Evolutionary conservation across 2,888 invertebrate species (phyloP).

Genomic region (Heliconius cydno): DNA sequence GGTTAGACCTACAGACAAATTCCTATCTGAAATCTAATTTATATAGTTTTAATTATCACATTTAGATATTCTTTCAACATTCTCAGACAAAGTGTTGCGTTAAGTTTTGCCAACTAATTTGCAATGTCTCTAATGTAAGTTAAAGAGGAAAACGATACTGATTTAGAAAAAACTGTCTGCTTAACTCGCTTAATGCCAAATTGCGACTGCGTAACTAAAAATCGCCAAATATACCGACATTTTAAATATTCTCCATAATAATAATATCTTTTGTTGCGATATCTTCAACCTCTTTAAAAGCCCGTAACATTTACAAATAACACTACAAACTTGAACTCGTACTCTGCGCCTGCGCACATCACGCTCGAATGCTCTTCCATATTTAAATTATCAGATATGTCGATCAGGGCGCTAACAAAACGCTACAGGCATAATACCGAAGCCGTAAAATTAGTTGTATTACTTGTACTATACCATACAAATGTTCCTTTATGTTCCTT

Average conservation of each 20-base stretch:
- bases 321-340: neutral
- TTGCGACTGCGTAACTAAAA: neutral
- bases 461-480: conserved; percentile 59
- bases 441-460: conserved; percentile 69
- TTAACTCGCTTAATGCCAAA: neutral
- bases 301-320: conserved; percentile 10
- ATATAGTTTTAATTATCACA: too few relatives aligned
- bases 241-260: neutral
- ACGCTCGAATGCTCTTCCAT: conserved; percentile 73
- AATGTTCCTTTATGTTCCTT: conserved; percentile 62
- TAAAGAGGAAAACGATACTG: neutral
- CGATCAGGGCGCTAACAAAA: conserved; percentile 74
- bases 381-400: conserved; percentile 81
- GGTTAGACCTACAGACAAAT: too few relatives aligned
- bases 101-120: neutral
- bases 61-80: too few relatives aligned
- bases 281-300: neutral
- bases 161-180: neutral
- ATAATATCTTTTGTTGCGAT: neutral
- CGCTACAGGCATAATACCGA: conserved; percentile 53
- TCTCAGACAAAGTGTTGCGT: neutral
- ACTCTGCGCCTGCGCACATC: conserved; percentile 56
- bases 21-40: too few relatives aligned
- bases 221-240: neutral
- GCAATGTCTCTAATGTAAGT: neutral